phyloP scores from a whole-genome alignment of 1,140 invertebrate species.

The Drosophila nigromelanica region DNA sequence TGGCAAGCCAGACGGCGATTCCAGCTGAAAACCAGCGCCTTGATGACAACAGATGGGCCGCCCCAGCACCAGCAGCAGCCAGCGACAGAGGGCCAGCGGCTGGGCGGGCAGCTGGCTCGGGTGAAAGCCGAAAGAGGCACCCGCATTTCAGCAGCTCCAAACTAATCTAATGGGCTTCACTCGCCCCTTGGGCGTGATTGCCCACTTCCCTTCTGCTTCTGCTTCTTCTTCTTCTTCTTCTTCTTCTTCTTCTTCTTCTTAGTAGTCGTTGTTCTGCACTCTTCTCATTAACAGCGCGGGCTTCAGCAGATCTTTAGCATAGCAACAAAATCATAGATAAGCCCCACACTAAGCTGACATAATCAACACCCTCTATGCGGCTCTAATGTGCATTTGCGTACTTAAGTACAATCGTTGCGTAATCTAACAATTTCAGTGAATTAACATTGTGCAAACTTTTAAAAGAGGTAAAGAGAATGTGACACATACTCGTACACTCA shows the following conservation, averaged over 20 bases:
- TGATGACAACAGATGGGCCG: conserved; percentile 24
- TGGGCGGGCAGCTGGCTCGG: neutral
- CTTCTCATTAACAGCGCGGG: conserved; percentile 12
- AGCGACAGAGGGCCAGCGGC: too few relatives aligned
- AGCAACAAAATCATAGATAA: conserved; percentile 13
- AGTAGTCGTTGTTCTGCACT: neutral
- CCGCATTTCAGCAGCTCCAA: conserved; percentile 30
- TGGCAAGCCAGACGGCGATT: neutral
- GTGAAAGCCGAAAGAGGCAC: conserved; percentile 24
- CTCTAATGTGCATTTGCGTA: neutral
- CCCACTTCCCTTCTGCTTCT: neutral
- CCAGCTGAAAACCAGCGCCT: conserved; percentile 1
- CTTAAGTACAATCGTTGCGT: neutral
- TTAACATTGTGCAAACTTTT: neutral
- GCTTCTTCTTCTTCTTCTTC: too few relatives aligned
- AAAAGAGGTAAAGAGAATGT: neutral
- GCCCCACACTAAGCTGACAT: conserved; percentile 5
- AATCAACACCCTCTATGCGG: conserved; percentile 24
- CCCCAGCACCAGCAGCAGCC: neutral
- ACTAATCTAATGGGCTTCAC: conserved; percentile 12
- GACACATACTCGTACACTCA: neutral
- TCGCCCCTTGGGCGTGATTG: neutral
- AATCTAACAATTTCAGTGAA: conserved; percentile 1
- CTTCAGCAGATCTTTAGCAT: neutral
- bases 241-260: too few relatives aligned